These are phyloP conservation scores for Florisuga fusca DNA, from an alignment of 2,797 vertebrate species.

Conservation along the genomic window DNA sequence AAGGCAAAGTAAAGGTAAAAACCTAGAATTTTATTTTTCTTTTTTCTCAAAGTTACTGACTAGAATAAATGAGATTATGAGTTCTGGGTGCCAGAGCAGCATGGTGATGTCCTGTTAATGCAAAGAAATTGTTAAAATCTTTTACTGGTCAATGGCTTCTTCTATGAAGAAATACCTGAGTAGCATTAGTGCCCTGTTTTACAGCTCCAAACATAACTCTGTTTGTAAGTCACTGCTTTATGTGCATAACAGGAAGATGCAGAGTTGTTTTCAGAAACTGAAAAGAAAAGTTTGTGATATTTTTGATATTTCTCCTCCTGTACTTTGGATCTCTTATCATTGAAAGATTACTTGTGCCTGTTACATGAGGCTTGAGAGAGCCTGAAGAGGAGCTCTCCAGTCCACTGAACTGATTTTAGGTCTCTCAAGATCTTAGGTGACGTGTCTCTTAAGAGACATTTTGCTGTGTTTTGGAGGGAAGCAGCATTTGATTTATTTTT, in stretches of 20 bases:
- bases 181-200: background rate
- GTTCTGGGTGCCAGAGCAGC: background rate
- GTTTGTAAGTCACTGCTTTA: background rate
- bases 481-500: background rate
- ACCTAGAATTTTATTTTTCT: background rate
- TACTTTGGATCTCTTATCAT: background rate
- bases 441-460: background rate
- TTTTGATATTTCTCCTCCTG: background rate
- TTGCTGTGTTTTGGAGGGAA: background rate
- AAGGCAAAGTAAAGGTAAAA: slow-evolving; percentile 69
- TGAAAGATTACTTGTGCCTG: too few species aligned
- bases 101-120: background rate
- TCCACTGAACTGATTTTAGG: background rate
- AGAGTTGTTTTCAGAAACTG: background rate
- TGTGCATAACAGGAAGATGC: rapidly evolving
- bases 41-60: background rate
- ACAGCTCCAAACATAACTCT: background rate
- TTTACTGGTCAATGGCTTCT: background rate
- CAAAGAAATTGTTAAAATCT: background rate
- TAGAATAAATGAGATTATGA: background rate
- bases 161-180: background rate
- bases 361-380: background rate
- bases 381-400: background rate
- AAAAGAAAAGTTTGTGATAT: background rate
- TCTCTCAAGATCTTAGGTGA: background rate